Base-by-base conservation (phyloP, 2,888 invertebrate genomes). In the Myathropa florea region DNA sequence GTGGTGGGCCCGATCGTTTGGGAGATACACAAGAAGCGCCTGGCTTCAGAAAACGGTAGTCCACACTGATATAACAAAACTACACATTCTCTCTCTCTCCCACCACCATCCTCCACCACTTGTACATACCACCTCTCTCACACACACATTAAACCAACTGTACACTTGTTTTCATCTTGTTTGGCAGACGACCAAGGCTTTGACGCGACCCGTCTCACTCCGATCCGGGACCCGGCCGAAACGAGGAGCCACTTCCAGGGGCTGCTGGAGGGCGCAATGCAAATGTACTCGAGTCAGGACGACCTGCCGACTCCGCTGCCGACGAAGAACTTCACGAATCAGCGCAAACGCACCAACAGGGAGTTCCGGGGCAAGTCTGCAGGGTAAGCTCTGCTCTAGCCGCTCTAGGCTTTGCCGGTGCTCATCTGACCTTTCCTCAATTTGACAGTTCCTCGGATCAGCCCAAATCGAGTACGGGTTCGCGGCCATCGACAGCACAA, bases 1-100 rank as follows among this genome's bases (percentile, higher is more conserved):
- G 96, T 97, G 4, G 94, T 97, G 36, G 97, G 97, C 0, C 97
- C 97, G 0, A 93, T 97, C 70, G 97, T 97, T 6, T 97, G 97
- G 97, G 96, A 96, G 91, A 93, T 96, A 79, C 96, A 96, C 90
- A 95, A 95, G 90, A 96, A 96, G 91, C 94, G 95, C 89, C 93
- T 95, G 63, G 94, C 94, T 30, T 73, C 82, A 78, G 89, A 88
- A 71, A 89, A 89, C 85, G 89, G 89, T 88, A 79, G 79, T 88
- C 76, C 88, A 82, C 88, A 88, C 88, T 85, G 79, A 87, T 87
- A 80, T 87, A 71, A 82, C 78, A 73, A 81, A 84, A 84, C 81
- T 39, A 63, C 70, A 87, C 84, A 81, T 77, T 87, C 28, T 75
- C 61, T 64, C 76, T 83, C 77, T 77, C 72, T 79, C 71, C 67